phyloP scores from a whole-genome alignment of 2,888 invertebrate species.

The Drosophila quinaria region DNA sequence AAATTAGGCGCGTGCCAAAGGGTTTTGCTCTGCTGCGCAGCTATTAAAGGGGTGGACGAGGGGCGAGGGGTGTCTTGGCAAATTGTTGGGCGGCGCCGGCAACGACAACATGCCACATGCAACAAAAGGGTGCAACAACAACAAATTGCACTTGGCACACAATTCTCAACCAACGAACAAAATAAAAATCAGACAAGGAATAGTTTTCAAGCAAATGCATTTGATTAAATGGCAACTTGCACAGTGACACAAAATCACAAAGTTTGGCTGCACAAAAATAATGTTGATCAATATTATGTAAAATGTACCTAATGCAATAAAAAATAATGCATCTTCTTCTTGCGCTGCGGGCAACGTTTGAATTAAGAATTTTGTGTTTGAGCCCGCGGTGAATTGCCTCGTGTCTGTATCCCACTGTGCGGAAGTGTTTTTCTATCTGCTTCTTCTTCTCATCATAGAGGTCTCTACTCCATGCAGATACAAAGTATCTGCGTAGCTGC shows the following conservation, averaged over 20 bases:
- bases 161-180: conserved; percentile 1
- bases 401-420: conserved; percentile 45
- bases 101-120: conserved; percentile 39
- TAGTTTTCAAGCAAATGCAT: conserved; percentile 4
- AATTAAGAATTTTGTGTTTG: conserved; percentile 1
- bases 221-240: conserved; percentile 1
- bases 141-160: conserved; percentile 36
- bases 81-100: conserved; percentile 34
- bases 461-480: conserved; percentile 7
- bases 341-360: conserved; percentile 11
- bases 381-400: conserved; percentile 15
- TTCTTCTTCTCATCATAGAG: neutral
- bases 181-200: neutral
- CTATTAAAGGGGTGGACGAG: neutral
- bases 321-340: neutral
- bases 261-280: neutral
- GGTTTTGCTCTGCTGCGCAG: conserved; percentile 30
- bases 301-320: conserved; percentile 3
- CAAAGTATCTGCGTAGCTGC: neutral
- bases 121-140: conserved; percentile 41
- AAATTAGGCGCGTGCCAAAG: conserved; percentile 53
- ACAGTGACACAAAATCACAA: conserved; percentile 6
- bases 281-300: neutral
- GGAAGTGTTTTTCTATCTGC: conserved; percentile 37
- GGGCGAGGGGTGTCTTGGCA: conserved; percentile 11